These are phyloP conservation scores for Microcebus griseorufus DNA, from an alignment of 2,113 vertebrate genomes.

Conservation along the genomic window DNA sequence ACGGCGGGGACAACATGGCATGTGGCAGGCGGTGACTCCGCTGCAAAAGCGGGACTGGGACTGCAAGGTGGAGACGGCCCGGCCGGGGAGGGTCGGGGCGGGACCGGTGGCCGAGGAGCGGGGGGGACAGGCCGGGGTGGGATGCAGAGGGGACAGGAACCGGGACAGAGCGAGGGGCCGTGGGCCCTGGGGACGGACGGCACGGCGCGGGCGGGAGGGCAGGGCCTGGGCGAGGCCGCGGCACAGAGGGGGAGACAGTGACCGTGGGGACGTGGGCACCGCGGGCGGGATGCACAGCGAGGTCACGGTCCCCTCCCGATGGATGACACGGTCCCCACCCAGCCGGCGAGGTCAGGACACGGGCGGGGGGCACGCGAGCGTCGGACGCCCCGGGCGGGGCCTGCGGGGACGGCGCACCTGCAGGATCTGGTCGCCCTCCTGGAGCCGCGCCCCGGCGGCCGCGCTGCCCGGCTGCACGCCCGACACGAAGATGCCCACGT, in stretches of 20 bases:
- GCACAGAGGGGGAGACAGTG: background rate
- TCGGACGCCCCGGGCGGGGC: background rate
- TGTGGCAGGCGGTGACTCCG: background rate
- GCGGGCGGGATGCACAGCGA: too few relatives aligned
- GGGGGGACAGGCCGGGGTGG: background rate
- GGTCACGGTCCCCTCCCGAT: too few relatives aligned
- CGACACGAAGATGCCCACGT: conserved; percentile 96
- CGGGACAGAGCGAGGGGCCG: background rate
- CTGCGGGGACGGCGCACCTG: conserved; percentile 84
- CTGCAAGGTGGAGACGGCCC: background rate
- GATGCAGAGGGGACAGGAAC: background rate
- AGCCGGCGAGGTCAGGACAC: background rate
- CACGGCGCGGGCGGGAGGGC: too few relatives aligned
- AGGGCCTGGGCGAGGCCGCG: rapidly evolving
- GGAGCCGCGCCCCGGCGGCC: conserved; percentile 87
- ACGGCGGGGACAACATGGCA: background rate
- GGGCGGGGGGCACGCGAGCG: background rate
- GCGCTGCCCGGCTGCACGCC: conserved; percentile 94
- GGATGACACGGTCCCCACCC: background rate
- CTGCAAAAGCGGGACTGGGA: background rate
- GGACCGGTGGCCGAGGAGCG: too few relatives aligned
- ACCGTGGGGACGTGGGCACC: background rate
- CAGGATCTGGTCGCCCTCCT: conserved; percentile 95
- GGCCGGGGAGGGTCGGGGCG: background rate
- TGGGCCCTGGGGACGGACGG: background rate